Evolutionary conservation across 2,797 vertebrate species (phyloP).

Genomic region (Eidolon dupreanum): DNA sequence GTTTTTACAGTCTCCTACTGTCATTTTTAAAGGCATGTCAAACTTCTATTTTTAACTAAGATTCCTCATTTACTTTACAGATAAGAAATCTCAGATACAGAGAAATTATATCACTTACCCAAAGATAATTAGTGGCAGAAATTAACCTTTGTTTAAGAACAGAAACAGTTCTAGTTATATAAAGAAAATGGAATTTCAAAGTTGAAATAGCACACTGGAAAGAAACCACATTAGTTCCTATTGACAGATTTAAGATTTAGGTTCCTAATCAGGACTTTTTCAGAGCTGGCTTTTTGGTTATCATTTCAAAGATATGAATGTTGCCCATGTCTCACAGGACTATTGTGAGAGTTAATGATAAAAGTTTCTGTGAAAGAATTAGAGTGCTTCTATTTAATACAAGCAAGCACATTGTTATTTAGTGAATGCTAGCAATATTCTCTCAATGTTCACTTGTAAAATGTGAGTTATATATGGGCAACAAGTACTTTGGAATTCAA

Average conservation of each 20-base stretch:
- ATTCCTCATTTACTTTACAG: background rate
- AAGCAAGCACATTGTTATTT: background rate
- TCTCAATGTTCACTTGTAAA: background rate
- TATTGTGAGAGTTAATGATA: background rate
- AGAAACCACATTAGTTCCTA: background rate
- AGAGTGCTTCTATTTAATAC: background rate
- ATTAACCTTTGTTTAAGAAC: background rate
- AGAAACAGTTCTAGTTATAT: background rate
- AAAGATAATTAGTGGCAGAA: constrained; percentile 31
- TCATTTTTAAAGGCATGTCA: background rate
- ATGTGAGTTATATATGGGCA: background rate
- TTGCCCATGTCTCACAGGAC: background rate
- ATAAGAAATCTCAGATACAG: background rate
- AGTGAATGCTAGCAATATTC: background rate
- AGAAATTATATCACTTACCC: background rate
- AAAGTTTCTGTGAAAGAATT: constrained; percentile 10
- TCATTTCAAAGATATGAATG: background rate
- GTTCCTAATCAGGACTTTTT: background rate
- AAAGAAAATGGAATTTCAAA: constrained; percentile 5
- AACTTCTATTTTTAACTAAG: background rate
- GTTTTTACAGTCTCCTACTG: background rate
- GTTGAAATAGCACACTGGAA: background rate
- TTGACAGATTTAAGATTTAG: background rate
- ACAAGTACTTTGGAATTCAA: background rate
- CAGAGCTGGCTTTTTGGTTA: background rate